Evolutionary conservation across 2,888 invertebrate species (phyloP).

Genomic region (Leptopilina drosophilae): DNA sequence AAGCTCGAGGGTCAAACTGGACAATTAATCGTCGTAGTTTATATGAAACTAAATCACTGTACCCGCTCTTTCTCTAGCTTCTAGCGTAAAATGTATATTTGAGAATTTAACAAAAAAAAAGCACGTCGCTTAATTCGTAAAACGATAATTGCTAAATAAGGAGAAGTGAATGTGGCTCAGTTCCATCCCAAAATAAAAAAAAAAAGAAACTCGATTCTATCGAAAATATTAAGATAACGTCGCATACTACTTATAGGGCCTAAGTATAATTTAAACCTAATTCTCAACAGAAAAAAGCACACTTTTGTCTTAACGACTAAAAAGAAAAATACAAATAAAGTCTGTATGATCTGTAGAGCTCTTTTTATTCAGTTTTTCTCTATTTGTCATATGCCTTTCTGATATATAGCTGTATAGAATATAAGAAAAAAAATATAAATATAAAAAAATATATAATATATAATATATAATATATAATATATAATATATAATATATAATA

Average conservation of each 20-base stretch:
- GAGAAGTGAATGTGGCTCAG: slow-evolving; percentile 55
- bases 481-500: no score
- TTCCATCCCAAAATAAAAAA: slow-evolving; percentile 52
- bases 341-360: slow-evolving; percentile 59
- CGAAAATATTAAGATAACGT: slow-evolving; percentile 53
- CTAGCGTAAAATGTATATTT: slow-evolving; percentile 59
- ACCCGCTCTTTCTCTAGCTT: slow-evolving; percentile 62
- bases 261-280: slow-evolving; percentile 57
- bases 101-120: slow-evolving; percentile 50
- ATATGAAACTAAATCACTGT: slow-evolving; percentile 53
- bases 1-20: slow-evolving; percentile 59
- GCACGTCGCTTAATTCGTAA: slow-evolving; percentile 36
- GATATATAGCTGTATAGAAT: no score
- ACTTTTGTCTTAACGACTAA: slow-evolving; percentile 55
- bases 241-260: slow-evolving; percentile 59
- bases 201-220: slow-evolving; percentile 56
- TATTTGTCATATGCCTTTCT: slow-evolving; percentile 34
- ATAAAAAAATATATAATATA: no score
- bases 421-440: no score
- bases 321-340: slow-evolving; percentile 53
- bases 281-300: slow-evolving; percentile 51
- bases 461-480: no score
- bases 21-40: slow-evolving; percentile 63
- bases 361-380: slow-evolving; percentile 56
- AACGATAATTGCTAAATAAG: slow-evolving; percentile 44